Conservation (phyloP, 2,888 invertebrate species). For the Microplitis deprimator region DNA sequence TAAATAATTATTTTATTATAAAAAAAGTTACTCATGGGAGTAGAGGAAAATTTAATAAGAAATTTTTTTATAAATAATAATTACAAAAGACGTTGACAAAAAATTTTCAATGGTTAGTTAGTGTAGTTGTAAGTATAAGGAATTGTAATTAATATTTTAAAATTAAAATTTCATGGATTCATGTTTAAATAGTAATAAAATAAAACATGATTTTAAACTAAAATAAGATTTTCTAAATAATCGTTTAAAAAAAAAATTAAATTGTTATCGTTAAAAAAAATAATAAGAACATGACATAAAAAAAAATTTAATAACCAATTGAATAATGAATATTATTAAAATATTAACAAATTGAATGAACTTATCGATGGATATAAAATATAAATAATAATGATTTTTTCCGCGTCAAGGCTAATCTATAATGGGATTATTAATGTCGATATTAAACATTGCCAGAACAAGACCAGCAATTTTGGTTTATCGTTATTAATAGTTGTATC, state of each 20-base stretch:
- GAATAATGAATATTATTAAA: background rate
- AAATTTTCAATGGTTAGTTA: background rate
- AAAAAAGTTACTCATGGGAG: too few species aligned
- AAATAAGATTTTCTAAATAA: too few species aligned
- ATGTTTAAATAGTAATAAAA: background rate
- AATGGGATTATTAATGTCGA: conserved; percentile 19
- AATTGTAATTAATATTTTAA: background rate
- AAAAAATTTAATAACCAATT: background rate
- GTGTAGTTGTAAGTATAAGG: background rate
- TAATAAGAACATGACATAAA: background rate
- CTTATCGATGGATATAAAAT: background rate
- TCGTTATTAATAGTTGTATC: conserved; percentile 24
- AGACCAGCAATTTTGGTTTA: conserved; percentile 27
- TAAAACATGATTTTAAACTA: background rate
- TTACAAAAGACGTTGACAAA: too few species aligned
- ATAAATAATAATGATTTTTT: conserved; percentile 10
- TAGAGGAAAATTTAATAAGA: too few species aligned
- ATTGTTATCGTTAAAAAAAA: background rate
- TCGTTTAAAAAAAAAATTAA: background rate
- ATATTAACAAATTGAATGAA: background rate
- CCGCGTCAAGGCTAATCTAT: conserved; percentile 22
- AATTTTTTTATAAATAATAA: too few species aligned
- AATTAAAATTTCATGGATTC: background rate
- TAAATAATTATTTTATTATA: too few species aligned
- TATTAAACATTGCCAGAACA: conserved; percentile 23